phyloP scores from a whole-genome alignment of 2,113 vertebrate species.

The Petaurus breviceps region DNA sequence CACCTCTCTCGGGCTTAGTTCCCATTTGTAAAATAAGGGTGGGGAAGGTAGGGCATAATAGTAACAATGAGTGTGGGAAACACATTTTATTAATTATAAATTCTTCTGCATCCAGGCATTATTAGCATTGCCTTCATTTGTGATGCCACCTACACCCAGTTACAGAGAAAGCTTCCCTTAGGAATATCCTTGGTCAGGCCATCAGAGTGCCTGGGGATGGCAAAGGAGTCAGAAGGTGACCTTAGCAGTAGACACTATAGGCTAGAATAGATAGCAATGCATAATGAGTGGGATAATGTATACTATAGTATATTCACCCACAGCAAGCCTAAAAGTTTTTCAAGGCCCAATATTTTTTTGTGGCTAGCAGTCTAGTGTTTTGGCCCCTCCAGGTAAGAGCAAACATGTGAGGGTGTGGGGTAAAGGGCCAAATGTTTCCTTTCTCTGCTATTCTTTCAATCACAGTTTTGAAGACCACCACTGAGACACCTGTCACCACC shows the following conservation, averaged over 20 bases:
- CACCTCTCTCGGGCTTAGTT: background rate
- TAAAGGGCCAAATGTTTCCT: background rate
- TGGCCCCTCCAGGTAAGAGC: background rate
- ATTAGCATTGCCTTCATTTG: background rate
- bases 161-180: background rate
- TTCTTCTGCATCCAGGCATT: background rate
- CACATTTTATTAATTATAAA: background rate
- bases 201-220: background rate
- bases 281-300: background rate
- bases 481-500: background rate
- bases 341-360: background rate
- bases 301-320: background rate
- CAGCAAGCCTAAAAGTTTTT: background rate
- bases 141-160: background rate
- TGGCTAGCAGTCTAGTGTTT: background rate
- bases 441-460: background rate
- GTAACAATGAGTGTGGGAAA: background rate
- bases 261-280: background rate
- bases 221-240: background rate
- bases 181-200: background rate
- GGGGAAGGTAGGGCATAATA: accelerated
- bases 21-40: background rate
- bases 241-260: background rate
- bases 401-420: background rate
- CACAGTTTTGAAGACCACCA: background rate